Evolutionary conservation across 1,140 invertebrate genomes (phyloP).

Genomic region (Fopius arisanus): DNA sequence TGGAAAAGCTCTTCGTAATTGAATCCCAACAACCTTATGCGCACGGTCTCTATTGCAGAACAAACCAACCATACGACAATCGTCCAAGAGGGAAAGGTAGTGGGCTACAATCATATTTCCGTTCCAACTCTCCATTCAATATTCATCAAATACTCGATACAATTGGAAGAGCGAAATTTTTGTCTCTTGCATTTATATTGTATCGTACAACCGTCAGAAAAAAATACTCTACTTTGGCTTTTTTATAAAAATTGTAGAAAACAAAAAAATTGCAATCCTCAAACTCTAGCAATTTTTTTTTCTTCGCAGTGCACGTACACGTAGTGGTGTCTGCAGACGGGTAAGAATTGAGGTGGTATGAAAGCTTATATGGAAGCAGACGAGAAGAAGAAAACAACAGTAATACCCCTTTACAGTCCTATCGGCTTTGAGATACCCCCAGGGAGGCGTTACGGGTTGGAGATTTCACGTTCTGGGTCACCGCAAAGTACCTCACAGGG

Average conservation of each 20-base stretch:
- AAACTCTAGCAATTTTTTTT: not conserved
- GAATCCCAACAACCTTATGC: slow-evolving; percentile 8
- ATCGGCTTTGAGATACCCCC: slow-evolving; percentile 24
- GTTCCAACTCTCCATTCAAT: not conserved
- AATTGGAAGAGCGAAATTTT: not conserved
- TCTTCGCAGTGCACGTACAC: not conserved
- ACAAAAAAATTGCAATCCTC: no score
- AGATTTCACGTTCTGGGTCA: slow-evolving; percentile 47
- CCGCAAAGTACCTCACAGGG: slow-evolving; percentile 43
- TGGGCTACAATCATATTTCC: not conserved
- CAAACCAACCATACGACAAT: not conserved
- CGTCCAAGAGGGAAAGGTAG: not conserved
- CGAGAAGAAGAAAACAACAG: slow-evolving; percentile 6
- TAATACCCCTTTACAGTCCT: slow-evolving; percentile 43
- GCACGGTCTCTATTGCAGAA: not conserved
- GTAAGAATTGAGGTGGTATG: not conserved
- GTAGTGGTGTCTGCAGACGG: no score
- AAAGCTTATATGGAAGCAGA: not conserved
- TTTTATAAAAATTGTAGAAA: no score
- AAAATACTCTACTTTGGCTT: no score
- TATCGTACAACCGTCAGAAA: not conserved
- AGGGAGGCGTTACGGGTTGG: slow-evolving; percentile 38
- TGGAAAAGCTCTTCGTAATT: slow-evolving; percentile 1
- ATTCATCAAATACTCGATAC: not conserved
- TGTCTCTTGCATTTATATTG: not conserved